A percentile compares a stretch with the other conserved stretches of the same genome.
Evolutionary conservation across 2,797 vertebrate genomes (phyloP).

Genomic region (Dicrostonyx torquatus): DNA sequence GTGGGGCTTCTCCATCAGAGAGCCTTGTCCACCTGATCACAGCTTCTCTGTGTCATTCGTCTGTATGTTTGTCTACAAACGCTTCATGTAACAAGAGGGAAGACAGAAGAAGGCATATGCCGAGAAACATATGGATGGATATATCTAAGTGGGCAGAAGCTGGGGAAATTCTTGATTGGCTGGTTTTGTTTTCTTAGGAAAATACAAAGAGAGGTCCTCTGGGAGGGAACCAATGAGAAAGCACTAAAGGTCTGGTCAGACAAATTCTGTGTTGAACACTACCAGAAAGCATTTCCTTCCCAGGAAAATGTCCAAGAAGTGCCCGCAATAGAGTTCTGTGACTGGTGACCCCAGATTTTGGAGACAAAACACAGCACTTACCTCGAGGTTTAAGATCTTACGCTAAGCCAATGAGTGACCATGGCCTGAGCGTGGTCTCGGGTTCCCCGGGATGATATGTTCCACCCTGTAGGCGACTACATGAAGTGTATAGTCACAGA

Average conservation of each 20-base stretch:
- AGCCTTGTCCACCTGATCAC: not conserved
- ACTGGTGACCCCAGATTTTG: not conserved
- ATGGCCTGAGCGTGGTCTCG: not conserved
- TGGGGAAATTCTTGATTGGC: not conserved
- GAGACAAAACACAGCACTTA: not conserved
- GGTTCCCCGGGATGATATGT: not conserved
- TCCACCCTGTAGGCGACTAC: not conserved
- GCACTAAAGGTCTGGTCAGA: not conserved
- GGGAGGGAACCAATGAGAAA: not conserved
- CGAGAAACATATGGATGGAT: not conserved
- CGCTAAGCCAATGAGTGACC: not conserved
- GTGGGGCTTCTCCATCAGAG: not conserved
- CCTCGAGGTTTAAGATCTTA: not conserved
- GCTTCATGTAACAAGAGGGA: not conserved
- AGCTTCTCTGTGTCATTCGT: not conserved
- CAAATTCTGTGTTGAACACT: not conserved
- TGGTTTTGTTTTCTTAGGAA: slow-evolving; percentile 30
- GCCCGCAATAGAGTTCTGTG: not conserved
- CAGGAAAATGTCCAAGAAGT: not conserved
- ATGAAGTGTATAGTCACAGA: not conserved
- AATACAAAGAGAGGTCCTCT: not conserved
- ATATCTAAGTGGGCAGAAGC: not conserved
- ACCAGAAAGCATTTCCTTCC: not conserved
- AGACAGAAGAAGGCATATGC: not conserved
- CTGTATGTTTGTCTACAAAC: not conserved